Conservation (phyloP, 2,113 vertebrate species). For the Hiodon tergisus region DNA sequence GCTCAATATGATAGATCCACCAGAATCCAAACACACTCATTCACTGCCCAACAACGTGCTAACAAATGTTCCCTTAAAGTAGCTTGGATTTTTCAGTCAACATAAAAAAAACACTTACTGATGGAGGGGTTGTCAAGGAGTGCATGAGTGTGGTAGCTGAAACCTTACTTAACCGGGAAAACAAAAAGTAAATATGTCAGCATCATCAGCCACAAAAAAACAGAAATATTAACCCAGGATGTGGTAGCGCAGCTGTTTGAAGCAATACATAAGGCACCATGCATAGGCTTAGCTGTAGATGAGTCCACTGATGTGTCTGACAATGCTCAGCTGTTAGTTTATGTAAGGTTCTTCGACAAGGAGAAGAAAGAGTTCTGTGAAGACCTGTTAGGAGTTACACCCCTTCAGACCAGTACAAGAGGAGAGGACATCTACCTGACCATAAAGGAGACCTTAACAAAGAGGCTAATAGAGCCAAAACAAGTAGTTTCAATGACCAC, state of each 20-base stretch:
- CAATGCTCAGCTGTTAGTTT: slow-evolving; percentile 29
- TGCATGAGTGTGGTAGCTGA: slow-evolving; percentile 20
- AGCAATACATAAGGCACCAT: slow-evolving; percentile 22
- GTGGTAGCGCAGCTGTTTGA: slow-evolving; percentile 29
- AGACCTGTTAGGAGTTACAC: slow-evolving; percentile 27
- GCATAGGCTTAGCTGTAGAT: slow-evolving; percentile 30
- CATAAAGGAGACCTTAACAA: slow-evolving; percentile 26
- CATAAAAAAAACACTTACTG: slow-evolving; percentile 25
- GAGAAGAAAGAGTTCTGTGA: slow-evolving; percentile 31
- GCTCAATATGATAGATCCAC: slow-evolving; percentile 26
- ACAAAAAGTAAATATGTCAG: slow-evolving; percentile 33
- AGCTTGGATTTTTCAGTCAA: slow-evolving; percentile 21
- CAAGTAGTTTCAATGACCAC: slow-evolving; percentile 25
- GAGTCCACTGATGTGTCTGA: slow-evolving; percentile 30
- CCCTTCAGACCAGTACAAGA: slow-evolving; percentile 27
- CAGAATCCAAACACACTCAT: slow-evolving; percentile 20
- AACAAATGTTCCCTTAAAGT: not conserved
- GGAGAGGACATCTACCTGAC: slow-evolving; percentile 29
- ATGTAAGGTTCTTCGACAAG: slow-evolving; percentile 26
- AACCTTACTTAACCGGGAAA: slow-evolving; percentile 24
- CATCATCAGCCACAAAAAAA: slow-evolving; percentile 27
- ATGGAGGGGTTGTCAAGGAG: slow-evolving; percentile 16
- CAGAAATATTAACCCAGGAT: slow-evolving; percentile 20
- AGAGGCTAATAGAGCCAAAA: slow-evolving; percentile 25
- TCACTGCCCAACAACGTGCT: slow-evolving; percentile 22